Evolutionary conservation across 2,113 vertebrate species (phyloP).

Genomic region (Phylloscopus trochilus): DNA sequence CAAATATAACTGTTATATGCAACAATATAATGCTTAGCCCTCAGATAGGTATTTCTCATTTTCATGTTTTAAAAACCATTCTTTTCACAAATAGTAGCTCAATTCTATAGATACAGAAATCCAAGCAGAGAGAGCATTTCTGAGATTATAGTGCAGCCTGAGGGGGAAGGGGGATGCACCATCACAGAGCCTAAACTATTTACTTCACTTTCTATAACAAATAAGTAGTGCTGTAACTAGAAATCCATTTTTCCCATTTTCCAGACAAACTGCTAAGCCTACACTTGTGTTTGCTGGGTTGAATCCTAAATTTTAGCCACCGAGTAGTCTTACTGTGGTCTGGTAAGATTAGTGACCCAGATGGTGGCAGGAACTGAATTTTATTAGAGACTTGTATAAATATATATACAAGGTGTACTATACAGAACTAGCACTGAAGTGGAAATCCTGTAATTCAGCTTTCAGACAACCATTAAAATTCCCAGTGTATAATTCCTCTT

Average conservation of each 20-base stretch:
- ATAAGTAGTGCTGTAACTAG: accelerated
- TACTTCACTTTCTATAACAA: not conserved
- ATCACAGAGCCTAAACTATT: not conserved
- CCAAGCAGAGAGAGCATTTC: not conserved
- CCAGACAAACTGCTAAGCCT: not conserved
- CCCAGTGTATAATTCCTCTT: not conserved
- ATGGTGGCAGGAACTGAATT: not conserved
- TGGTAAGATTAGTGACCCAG: not conserved
- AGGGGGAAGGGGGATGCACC: not conserved
- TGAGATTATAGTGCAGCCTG: not conserved
- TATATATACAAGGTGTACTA: not conserved
- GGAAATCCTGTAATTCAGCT: not conserved
- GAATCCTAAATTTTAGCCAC: not conserved
- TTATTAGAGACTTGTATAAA: not conserved
- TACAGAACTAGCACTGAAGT: not conserved
- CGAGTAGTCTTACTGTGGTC: not conserved
- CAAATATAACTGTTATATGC: not conserved
- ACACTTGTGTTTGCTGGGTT: not conserved
- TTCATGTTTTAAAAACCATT: not conserved
- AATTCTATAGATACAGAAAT: not conserved
- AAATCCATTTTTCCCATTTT: not conserved
- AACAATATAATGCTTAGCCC: not conserved
- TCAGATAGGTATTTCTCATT: not conserved
- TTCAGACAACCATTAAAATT: not conserved
- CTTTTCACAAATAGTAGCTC: not conserved